phyloP scores from a whole-genome alignment of 2,888 invertebrate genomes.

The Myopa tessellatipennis region DNA sequence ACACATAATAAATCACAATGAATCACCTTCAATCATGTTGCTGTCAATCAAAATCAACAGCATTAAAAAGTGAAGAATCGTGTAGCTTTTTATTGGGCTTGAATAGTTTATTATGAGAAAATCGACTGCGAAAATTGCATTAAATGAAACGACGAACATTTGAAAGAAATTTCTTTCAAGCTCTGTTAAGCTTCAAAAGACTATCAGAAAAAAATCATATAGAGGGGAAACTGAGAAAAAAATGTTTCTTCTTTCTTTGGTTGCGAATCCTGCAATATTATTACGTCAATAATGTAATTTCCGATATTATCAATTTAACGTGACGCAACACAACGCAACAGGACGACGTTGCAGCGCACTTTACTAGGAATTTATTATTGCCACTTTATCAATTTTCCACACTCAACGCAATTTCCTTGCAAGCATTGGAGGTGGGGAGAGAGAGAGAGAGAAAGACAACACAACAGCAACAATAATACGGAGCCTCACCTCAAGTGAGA shows the following conservation, averaged over 20 bases:
- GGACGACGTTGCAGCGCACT: not conserved
- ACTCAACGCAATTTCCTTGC: slow-evolving; percentile 35
- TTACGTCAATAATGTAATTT: slow-evolving; percentile 38
- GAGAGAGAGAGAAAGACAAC: slow-evolving; percentile 12
- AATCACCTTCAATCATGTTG: not conserved
- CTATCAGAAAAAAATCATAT: not conserved
- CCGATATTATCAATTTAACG: slow-evolving; percentile 38
- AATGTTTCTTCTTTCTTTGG: not conserved
- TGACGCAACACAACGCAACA: not conserved
- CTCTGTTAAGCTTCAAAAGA: not conserved
- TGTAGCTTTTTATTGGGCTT: slow-evolving; percentile 17
- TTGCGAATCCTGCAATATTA: slow-evolving; percentile 16
- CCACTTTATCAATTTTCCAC: slow-evolving; percentile 41
- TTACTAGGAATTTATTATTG: slow-evolving; percentile 41
- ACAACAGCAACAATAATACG: not conserved
- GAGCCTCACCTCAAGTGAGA: not conserved
- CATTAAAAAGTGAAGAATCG: slow-evolving; percentile 11
- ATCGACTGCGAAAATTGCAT: not conserved
- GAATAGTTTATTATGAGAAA: not conserved
- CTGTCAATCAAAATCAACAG: slow-evolving; percentile 16
- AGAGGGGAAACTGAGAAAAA: not conserved
- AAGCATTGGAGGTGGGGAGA: slow-evolving; percentile 42
- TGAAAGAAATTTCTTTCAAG: not conserved
- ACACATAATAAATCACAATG: too few species aligned
- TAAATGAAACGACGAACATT: not conserved